Evolutionary conservation across 1,140 invertebrate species (phyloP).

Genomic region (Drosophila persimilis): DNA sequence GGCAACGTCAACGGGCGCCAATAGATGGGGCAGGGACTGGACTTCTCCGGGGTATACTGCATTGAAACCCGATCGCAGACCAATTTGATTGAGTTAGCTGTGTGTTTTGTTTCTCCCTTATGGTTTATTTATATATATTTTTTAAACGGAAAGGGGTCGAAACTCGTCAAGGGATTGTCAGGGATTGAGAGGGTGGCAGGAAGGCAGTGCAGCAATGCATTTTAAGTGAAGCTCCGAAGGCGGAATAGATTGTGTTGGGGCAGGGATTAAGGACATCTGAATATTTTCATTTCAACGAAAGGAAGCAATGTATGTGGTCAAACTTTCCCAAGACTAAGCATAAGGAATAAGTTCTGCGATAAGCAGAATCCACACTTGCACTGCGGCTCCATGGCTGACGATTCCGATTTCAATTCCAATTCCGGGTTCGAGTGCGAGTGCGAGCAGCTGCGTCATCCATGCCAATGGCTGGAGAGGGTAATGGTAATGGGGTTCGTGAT

Average conservation of each 20-base stretch:
- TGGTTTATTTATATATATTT: conserved; percentile 62
- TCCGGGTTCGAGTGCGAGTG: conserved; percentile 17
- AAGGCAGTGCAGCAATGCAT: background rate
- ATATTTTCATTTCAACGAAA: background rate
- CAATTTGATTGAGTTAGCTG: conserved; percentile 72
- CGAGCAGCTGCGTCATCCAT: conserved; percentile 32
- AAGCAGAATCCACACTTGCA: background rate
- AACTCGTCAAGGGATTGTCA: conserved; percentile 57
- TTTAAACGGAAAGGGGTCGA: conserved; percentile 57
- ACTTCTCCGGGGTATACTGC: conserved; percentile 11
- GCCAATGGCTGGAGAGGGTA: background rate
- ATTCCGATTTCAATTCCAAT: conserved; percentile 4
- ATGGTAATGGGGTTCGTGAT: no score
- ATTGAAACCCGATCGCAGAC: conserved; percentile 71
- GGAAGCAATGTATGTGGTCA: no score
- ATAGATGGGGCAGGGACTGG: no score
- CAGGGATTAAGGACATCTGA: background rate
- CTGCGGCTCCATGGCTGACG: background rate
- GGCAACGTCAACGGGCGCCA: conserved; percentile 3
- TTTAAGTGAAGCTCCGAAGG: no score
- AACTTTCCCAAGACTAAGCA: no score
- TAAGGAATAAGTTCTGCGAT: background rate
- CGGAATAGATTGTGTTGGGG: conserved; percentile 1
- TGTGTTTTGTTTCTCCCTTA: conserved; percentile 26
- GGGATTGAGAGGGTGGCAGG: background rate